These are phyloP conservation scores for Pseudonaja textilis DNA, from an alignment of 2,113 vertebrate species.

Conservation along the genomic window DNA sequence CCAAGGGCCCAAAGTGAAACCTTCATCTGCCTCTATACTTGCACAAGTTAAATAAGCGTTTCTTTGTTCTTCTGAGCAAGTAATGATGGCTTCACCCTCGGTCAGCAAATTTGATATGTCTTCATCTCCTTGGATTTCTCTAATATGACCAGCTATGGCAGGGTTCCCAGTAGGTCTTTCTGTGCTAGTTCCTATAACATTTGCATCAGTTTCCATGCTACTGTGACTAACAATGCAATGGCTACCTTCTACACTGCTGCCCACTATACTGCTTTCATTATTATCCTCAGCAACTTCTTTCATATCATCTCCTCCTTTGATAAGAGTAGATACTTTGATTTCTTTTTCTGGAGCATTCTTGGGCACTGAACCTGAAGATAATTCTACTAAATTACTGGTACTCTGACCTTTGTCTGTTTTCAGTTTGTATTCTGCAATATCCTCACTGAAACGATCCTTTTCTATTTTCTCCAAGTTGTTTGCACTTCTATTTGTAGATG, in stretches of 20 bases:
- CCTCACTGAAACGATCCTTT: background rate
- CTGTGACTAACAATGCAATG: background rate
- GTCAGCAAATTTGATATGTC: conserved; percentile 30
- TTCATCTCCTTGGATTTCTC: conserved; percentile 38
- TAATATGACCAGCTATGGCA: conserved; percentile 65
- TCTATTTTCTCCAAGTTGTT: conserved; percentile 23
- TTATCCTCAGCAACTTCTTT: background rate
- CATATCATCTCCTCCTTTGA: conserved; percentile 1
- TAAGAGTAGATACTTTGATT: background rate
- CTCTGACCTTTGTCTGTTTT: conserved; percentile 18
- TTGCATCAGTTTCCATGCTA: conserved; percentile 1
- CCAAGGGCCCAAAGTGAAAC: conserved; percentile 41
- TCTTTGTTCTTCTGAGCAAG: conserved; percentile 53
- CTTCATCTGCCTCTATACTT: conserved; percentile 76
- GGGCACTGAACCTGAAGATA: conserved; percentile 34
- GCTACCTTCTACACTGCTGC: conserved; percentile 55
- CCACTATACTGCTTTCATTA: conserved; percentile 60
- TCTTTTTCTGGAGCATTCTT: conserved; percentile 20
- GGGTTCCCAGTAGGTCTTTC: conserved; percentile 44
- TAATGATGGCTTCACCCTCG: conserved; percentile 63
- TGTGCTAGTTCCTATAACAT: conserved; percentile 49
- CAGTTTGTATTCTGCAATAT: background rate
- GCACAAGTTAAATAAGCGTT: conserved; percentile 56
- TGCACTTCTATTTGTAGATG: background rate
- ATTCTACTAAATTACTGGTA: conserved; percentile 13